Conservation (phyloP, 2,797 vertebrate species). For the Leucoraja ocellata region DNA sequence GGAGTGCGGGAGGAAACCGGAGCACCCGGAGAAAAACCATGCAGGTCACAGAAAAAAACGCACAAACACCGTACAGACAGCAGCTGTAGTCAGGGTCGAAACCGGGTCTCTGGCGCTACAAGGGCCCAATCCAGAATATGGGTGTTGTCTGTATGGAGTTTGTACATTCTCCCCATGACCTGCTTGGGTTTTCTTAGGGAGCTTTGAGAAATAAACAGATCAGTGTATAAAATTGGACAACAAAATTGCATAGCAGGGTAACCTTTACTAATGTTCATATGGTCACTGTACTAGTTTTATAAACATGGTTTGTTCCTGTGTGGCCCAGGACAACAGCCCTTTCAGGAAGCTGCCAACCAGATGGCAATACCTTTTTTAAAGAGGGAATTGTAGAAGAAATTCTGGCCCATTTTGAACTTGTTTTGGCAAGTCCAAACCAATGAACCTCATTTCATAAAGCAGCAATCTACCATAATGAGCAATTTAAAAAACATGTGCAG, state of each 20-base stretch:
- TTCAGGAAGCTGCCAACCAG: background rate
- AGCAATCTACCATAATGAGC: conserved; percentile 26
- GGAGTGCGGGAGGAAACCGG: no score
- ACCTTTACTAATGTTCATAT: background rate
- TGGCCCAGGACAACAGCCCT: background rate
- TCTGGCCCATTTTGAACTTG: background rate
- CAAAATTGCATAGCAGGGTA: background rate
- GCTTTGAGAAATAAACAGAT: background rate
- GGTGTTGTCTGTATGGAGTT: no score
- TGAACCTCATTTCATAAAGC: conserved; percentile 18
- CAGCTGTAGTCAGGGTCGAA: no score
- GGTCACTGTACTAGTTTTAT: background rate
- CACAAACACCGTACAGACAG: no score
- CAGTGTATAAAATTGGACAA: background rate
- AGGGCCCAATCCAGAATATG: no score
- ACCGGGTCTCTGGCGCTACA: no score
- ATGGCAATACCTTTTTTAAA: background rate
- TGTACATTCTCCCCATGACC: no score
- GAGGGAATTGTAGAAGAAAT: background rate
- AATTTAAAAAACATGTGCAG: conserved; percentile 19
- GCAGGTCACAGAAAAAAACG: no score
- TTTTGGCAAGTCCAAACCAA: background rate
- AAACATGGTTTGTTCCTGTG: background rate
- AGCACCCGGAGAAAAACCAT: no score
- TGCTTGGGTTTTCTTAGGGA: no score